These are phyloP conservation scores for Miniopterus natalensis DNA, from an alignment of 2,113 vertebrate species.

Conservation along the genomic window DNA sequence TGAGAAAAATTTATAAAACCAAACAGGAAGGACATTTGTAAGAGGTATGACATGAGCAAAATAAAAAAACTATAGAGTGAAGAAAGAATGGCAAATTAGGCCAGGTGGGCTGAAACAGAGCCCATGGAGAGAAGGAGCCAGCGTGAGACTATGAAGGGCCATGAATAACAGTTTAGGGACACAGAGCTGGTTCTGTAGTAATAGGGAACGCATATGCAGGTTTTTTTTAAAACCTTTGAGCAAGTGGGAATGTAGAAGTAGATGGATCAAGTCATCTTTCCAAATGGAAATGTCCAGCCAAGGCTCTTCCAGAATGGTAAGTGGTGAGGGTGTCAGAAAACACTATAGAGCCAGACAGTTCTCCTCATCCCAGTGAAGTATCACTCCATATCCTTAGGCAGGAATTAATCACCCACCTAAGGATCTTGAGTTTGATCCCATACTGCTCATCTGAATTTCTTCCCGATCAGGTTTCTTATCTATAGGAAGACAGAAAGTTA, in stretches of 20 bases:
- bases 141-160: background rate
- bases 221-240: background rate
- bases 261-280: background rate
- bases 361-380: background rate
- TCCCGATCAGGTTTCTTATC: slow-evolving; percentile 94
- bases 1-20: slow-evolving; percentile 40
- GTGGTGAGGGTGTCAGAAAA: background rate
- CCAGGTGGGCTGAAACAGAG: too few species aligned
- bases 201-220: background rate
- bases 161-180: background rate
- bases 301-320: background rate
- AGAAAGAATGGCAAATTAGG: background rate
- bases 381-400: background rate
- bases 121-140: too few species aligned
- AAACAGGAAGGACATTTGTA: background rate
- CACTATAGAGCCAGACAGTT: background rate
- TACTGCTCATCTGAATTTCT: slow-evolving; percentile 96
- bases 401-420: slow-evolving; percentile 72
- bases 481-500: slow-evolving; percentile 81
- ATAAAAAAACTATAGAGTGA: background rate
- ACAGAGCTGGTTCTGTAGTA: background rate
- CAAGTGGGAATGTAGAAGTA: background rate
- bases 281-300: background rate
- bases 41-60: background rate
- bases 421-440: slow-evolving; percentile 93